Base-by-base conservation (phyloP, 2,888 invertebrate species). In the Melieria crassipennis region DNA sequence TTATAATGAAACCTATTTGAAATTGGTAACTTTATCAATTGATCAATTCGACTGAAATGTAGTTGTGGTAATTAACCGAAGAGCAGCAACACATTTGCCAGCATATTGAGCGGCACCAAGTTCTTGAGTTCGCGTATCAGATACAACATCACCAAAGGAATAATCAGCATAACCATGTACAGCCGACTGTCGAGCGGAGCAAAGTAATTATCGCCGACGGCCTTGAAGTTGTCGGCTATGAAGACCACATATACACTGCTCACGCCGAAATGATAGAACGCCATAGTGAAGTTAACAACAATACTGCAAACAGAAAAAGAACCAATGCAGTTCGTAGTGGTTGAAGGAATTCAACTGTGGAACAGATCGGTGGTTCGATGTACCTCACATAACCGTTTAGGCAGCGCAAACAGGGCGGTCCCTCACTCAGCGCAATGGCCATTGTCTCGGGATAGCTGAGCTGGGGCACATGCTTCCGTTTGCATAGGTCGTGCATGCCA, bases 241-340 rank as follows among this genome's bases (percentile, higher is more conserved):
- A 98, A 99, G 9, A 97, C 93, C 67, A 97, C 92, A 87, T 99
- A 99, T 0, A 98, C 97, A 86, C 97, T 97, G 87, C 98, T 98
- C 85, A 98, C 98, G 6, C 99, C 99, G 79, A 98, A 89, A 85
- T 99, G 91, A 85, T 98, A 98, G 65, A 96, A 88, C 67, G 95
- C 92, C 61, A 94, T 88, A 84, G 94, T 93, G 80, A 90, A 87
- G 84, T 94, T 93, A 76, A 94, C 91, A 79, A 91, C 88, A 75
- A 90, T 89, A 70, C 94, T 94, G 88, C 48, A 87, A 76, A 75
- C 77, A 72, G 55, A 9, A 7, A 52, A 62, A 66, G 9, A 45
- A 16, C 42, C 9, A 9, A 47, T 5, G 10, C 9, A 45, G 48
- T n/a, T n/a, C 30, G 4, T 60, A 42, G 6, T n/a, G 6, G 30